phyloP scores from a whole-genome alignment of 2,113 vertebrate genomes.

The Phoxinus phoxinus region DNA sequence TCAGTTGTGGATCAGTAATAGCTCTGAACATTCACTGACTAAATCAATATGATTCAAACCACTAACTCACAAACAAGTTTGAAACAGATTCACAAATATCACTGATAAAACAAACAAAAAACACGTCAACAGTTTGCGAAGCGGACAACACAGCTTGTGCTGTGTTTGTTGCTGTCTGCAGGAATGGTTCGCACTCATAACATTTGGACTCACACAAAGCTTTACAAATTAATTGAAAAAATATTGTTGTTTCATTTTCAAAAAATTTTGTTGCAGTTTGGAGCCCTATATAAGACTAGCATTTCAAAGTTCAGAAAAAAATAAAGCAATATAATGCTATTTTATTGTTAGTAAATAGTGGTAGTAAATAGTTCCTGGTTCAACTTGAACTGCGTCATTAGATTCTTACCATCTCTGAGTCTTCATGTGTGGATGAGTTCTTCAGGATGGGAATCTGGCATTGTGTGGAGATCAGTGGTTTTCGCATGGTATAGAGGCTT shows the following conservation, averaged over 20 bases:
- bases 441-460: conserved; percentile 68
- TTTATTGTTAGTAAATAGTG: no score
- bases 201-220: not conserved
- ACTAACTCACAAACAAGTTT: not conserved
- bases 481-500: conserved; percentile 57
- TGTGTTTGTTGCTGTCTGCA: not conserved
- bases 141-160: not conserved
- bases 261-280: not conserved
- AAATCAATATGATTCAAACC: not conserved
- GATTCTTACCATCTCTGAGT: conserved; percentile 63
- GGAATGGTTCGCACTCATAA: not conserved
- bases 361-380: no score
- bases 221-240: not conserved
- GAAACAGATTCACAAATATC: not conserved
- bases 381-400: not conserved
- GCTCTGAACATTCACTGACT: not conserved
- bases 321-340: not conserved
- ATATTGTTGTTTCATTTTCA: not conserved
- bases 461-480: conserved; percentile 48
- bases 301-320: not conserved
- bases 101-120: not conserved
- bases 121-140: not conserved
- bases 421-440: conserved; percentile 52
- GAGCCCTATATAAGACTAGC: no score
- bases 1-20: not conserved